Evolutionary conservation across 2,113 vertebrate species (phyloP), one percentile per base, ranked within the genome.

Genomic region (Mixornis gularis): DNA sequence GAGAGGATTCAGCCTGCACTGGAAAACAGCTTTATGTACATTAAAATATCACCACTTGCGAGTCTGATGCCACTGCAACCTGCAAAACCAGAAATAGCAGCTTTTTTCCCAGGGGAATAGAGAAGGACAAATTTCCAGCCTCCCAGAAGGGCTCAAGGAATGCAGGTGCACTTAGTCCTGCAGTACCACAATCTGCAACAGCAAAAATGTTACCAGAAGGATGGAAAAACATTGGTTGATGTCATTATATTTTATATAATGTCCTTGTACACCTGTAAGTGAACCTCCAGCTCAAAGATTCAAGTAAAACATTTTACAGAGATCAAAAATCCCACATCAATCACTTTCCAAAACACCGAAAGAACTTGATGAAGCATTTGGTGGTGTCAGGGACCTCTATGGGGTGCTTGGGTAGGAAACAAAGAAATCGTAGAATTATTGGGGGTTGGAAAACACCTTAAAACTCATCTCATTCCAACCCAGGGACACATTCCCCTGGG

Each of bases 1-100:
- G 66, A 90, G 40, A 91, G 72, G 93, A 95, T 95, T 88, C 92
- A 93, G 85, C 83, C 85, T 73, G 79, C 79, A 44, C 83, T 74
- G 62, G 76, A 90, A 94, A 95, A 88, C 92, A 95, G 90, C 85
- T 94, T 93, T 71, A 86, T 74, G 82, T 86, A 92, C 93, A 88
- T 95, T 95, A 91, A 95, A 94, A 95, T 92, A 95, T 59, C 92
- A 88, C 94, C 82, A 40, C 88, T 93, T 46, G 79, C 0, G 2
- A 91, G 64, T 52, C 82, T 89, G 79, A 95, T 93, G 79, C 92
- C 40, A 62, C 5, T 80, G 77, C 72, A 90, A 65, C 76, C 86
- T 65, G 65, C 63, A 72, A 69, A 92, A 86, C 69, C 90, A 95
- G 70, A 85, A 95, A 92, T 85, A 95, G 90, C 72, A 92, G 73